These are phyloP conservation scores for Notolepis coatsorum DNA, from an alignment of 2,797 vertebrate genomes.

Conservation along the genomic window DNA sequence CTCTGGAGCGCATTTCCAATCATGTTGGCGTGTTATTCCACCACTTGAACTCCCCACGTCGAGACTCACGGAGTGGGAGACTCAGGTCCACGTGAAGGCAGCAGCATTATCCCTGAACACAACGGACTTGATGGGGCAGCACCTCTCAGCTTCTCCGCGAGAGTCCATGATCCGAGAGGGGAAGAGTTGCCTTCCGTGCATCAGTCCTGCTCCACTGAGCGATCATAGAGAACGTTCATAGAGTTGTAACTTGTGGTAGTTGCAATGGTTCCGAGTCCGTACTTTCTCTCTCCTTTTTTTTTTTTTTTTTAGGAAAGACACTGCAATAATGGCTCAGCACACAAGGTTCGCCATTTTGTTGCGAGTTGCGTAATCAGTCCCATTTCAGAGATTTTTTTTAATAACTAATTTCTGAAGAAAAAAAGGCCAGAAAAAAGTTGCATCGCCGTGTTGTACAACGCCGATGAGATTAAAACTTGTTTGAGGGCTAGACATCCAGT, in stretches of 20 bases:
- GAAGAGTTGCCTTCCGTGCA: not conserved
- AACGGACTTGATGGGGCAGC: slow-evolving; percentile 8
- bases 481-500: too few relatives aligned
- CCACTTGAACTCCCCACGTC: too few relatives aligned
- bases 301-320: too few relatives aligned
- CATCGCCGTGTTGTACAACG: too few relatives aligned
- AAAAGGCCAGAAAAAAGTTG: too few relatives aligned
- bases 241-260: not conserved
- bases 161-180: slow-evolving; percentile 4
- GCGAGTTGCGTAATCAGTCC: not conserved
- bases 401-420: too few relatives aligned
- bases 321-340: not conserved
- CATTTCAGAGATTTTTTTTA: not conserved
- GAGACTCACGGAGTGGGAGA: too few relatives aligned
- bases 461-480: too few relatives aligned
- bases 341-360: slow-evolving; percentile 29
- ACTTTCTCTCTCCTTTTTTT: too few relatives aligned
- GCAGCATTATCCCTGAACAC: slow-evolving; percentile 4
- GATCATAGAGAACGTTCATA: not conserved
- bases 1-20: too few relatives aligned
- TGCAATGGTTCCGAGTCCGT: not conserved
- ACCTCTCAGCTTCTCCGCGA: not conserved
- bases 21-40: too few relatives aligned
- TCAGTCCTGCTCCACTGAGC: not conserved
- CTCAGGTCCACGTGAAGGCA: too few relatives aligned